These are phyloP conservation scores for Leptocoma aspasia DNA, from an alignment of 2,113 vertebrate species.

Conservation along the genomic window DNA sequence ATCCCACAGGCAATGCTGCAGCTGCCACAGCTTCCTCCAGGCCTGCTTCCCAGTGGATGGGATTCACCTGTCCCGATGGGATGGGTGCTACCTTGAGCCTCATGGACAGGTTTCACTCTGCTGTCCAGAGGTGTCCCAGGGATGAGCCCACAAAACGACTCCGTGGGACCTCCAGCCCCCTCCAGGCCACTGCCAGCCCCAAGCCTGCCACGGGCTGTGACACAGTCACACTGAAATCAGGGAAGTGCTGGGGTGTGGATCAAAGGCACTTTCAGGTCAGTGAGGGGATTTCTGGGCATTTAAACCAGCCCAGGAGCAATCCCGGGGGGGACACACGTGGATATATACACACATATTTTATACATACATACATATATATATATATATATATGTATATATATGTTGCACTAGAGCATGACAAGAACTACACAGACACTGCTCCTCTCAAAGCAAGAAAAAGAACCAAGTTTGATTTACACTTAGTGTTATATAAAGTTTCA, in stretches of 20 bases:
- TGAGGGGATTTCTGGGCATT: not conserved
- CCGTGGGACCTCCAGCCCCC: fast-evolving
- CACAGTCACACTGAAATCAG: fast-evolving
- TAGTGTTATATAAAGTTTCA: too few relatives aligned
- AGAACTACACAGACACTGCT: too few relatives aligned
- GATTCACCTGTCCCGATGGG: fast-evolving
- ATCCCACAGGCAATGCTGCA: fast-evolving
- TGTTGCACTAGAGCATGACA: too few relatives aligned
- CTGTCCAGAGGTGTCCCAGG: not conserved
- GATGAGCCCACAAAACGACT: fast-evolving
- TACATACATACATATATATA: not conserved
- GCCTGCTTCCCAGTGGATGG: fast-evolving
- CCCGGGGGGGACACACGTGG: fast-evolving
- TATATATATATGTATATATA: too few relatives aligned
- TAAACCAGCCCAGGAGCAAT: not conserved
- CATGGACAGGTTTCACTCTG: not conserved
- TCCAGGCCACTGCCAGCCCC: not conserved
- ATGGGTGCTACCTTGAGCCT: not conserved
- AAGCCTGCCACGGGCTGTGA: fast-evolving
- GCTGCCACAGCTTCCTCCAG: fast-evolving
- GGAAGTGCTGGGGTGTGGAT: fast-evolving
- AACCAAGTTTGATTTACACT: too few relatives aligned
- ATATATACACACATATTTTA: too few relatives aligned
- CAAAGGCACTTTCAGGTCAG: fast-evolving
- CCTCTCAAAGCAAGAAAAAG: too few relatives aligned